phyloP scores from a whole-genome alignment of 2,113 vertebrate species.

The Calypte anna region DNA sequence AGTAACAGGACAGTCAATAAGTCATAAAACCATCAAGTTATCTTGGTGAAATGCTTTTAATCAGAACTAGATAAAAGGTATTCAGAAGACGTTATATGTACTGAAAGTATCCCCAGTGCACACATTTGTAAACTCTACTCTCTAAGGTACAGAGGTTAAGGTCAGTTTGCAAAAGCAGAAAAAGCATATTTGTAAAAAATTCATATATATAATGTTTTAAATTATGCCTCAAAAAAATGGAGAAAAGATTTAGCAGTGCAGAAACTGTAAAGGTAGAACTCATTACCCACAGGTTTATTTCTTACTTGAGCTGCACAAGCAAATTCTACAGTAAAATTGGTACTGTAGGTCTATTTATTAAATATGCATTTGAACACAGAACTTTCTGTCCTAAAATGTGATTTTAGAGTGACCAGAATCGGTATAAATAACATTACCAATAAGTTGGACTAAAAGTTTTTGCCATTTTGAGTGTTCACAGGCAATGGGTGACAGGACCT shows the following conservation, averaged over 20 bases:
- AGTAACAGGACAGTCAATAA: constrained; percentile 40
- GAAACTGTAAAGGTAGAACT: background rate
- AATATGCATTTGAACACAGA: background rate
- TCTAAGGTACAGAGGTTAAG: background rate
- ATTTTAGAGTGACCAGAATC: background rate
- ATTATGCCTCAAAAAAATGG: background rate
- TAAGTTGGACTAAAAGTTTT: background rate
- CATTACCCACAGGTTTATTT: background rate
- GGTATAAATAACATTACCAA: background rate
- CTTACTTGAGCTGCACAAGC: background rate
- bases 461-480: background rate
- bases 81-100: background rate
- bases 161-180: background rate
- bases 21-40: constrained; percentile 31
- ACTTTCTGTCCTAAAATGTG: background rate
- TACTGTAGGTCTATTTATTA: background rate
- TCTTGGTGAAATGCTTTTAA: constrained; percentile 44
- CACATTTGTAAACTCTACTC: background rate
- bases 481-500: background rate
- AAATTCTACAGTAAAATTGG: background rate
- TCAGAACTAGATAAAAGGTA: constrained; percentile 47
- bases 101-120: constrained; percentile 1
- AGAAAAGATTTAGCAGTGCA: background rate
- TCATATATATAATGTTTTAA: background rate
- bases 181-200: background rate